Base-by-base conservation (phyloP, 2,888 invertebrate species). In the Stenurella melanura region DNA sequence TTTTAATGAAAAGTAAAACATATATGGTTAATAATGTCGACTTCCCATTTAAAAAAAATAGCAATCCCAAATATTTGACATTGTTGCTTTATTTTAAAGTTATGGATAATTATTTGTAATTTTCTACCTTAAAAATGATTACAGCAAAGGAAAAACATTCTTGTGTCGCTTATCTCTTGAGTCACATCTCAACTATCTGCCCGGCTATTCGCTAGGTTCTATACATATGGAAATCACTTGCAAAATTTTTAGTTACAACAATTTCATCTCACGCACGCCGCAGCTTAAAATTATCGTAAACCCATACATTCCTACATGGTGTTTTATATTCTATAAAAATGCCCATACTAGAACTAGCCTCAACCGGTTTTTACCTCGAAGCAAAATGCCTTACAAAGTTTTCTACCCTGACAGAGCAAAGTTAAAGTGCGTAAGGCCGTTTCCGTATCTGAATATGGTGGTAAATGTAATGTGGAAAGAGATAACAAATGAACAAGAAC, bases 271-370 rank as follows among this genome's bases (percentile, higher is more conserved):
- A 42, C 18, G 60, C n/a, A 58, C 60, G 70, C 70, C 69, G 69
- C 50, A 17, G 58, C 70, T 19, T 38, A 60, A 70, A 70, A 70
- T 70, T 70, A 70, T 70, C 60, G 70, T 70, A 70, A 58, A 70
- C 70, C 60, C 60, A 42, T 57, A 70, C 60, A 26, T 70, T 70
- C 70, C 34, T 58, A 70, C 60, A 21, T 70, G 60, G 21, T 70
- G 42, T 58, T 60, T 70, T 70, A 60, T 60, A 70, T 60, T 58
- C 70, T 60, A 19, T 60, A 70, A 70, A 60, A 60, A 42, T 26
- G 70, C 38, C 60, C 50, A 18, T 34, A 42, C 70, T 60, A 70
- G 70, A 42, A 60, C 57, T 60, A 21, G 58, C 42, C 38, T 12
- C 42, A 17, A 60, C 58, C 70, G 60, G 60, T 70, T 60, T 60